These are phyloP conservation scores for Sympetrum striolatum DNA, from an alignment of 2,888 invertebrate species.

Conservation along the genomic window DNA sequence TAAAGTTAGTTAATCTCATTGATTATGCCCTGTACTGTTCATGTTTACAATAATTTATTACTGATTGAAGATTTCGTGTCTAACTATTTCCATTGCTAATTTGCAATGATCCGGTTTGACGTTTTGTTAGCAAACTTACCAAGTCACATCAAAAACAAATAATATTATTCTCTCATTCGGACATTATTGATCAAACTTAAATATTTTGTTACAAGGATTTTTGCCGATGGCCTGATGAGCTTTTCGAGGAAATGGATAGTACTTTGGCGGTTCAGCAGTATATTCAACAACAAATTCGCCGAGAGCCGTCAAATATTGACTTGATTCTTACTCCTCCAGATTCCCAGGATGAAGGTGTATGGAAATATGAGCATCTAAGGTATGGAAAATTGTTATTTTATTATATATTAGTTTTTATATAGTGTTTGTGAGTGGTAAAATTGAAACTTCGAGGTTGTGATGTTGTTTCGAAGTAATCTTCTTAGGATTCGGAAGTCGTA, in stretches of 20 bases:
- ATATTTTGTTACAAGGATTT: constrained; percentile 74
- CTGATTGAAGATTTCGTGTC: not conserved
- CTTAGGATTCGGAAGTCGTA: no score
- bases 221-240: constrained; percentile 97
- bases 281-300: constrained; percentile 95
- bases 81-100: not conserved
- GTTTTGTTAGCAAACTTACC: not conserved
- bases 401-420: not conserved
- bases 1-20: constrained; percentile 67
- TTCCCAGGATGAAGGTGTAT: constrained; percentile 97
- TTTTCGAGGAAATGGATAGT: constrained; percentile 99
- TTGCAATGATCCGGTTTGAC: constrained; percentile 6
- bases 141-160: not conserved
- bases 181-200: not conserved
- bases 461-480: no score
- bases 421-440: no score
- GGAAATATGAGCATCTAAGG: constrained; percentile 99
- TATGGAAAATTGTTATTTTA: constrained; percentile 55
- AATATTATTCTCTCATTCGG: not conserved
- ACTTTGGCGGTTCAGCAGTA: constrained; percentile 98
- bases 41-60: not conserved
- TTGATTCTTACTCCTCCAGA: constrained; percentile 95
- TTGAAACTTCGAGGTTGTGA: no score
- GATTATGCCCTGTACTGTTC: not conserved
- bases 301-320: constrained; percentile 92